These are phyloP conservation scores for Pachyuromys duprasi DNA, from an alignment of 2,797 vertebrate genomes.

Conservation along the genomic window DNA sequence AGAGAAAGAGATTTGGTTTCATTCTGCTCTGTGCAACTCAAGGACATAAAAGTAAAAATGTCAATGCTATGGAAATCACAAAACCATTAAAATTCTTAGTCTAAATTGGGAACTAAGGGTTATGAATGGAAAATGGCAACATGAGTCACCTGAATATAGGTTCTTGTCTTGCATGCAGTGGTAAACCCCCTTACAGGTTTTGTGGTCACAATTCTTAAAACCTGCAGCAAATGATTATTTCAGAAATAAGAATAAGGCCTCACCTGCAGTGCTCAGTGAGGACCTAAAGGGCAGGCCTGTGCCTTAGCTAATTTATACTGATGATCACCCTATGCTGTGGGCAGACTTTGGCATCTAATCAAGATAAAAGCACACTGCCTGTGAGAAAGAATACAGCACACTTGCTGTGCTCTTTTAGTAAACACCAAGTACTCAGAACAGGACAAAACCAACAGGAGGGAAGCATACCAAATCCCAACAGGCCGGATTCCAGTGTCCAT, in stretches of 20 bases:
- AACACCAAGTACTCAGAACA: not conserved
- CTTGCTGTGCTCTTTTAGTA: not conserved
- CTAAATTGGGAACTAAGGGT: slow-evolving; percentile 56
- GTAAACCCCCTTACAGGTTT: not conserved
- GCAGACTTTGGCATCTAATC: slow-evolving; percentile 4
- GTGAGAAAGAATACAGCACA: not conserved
- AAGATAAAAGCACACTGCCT: not conserved
- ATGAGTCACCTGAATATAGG: slow-evolving; percentile 14
- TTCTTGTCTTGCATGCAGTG: slow-evolving; percentile 8
- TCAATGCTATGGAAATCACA: not conserved
- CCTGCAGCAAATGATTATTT: slow-evolving; percentile 1
- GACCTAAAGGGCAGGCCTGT: not conserved
- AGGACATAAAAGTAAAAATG: not conserved
- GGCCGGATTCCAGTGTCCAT: not conserved
- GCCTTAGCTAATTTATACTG: not conserved
- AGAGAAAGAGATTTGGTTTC: not conserved
- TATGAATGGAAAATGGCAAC: slow-evolving; percentile 7
- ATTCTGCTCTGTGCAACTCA: not conserved
- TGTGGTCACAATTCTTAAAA: not conserved
- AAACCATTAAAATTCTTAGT: slow-evolving; percentile 23
- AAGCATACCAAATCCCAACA: slow-evolving; percentile 19
- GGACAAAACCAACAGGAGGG: not conserved
- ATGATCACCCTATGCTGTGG: not conserved
- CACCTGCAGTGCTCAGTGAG: not conserved
- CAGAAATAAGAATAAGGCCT: not conserved